Evolutionary conservation across 2,797 vertebrate species (phyloP).

Genomic region (Gadopsis bispinosus): DNA sequence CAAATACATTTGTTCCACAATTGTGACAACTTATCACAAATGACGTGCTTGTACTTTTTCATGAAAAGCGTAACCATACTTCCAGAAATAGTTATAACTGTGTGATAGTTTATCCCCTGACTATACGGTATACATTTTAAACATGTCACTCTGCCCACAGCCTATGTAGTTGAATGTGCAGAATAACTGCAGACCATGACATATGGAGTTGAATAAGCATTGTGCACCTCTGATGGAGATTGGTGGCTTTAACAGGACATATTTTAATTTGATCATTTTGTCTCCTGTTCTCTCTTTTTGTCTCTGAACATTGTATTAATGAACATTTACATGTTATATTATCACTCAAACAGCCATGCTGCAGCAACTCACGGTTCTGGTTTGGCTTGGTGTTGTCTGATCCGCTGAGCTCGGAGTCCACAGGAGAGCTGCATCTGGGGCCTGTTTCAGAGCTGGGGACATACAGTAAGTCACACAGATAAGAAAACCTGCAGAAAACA

Average conservation of each 20-base stretch:
- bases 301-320: not conserved
- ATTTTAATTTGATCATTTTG: not conserved
- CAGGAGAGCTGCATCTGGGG: conserved; percentile 92
- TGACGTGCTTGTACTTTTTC: not conserved
- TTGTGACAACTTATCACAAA: not conserved
- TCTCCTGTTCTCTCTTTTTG: too few relatives aligned
- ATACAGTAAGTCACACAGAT: conserved; percentile 7
- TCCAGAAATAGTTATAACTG: not conserved
- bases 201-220: not conserved
- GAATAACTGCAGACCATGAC: not conserved
- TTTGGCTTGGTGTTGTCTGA: conserved; percentile 77
- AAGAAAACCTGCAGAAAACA: conserved; percentile 27
- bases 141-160: not conserved
- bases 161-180: not conserved
- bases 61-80: not conserved
- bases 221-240: not conserved
- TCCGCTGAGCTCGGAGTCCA: conserved; percentile 80
- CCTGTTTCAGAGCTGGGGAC: conserved; percentile 90
- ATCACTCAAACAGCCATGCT: not conserved
- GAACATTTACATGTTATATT: not conserved
- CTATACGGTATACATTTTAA: not conserved
- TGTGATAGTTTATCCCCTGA: not conserved
- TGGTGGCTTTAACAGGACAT: not conserved
- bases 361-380: conserved; percentile 85
- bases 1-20: not conserved